phyloP scores from a whole-genome alignment of 2,888 invertebrate genomes.

The Phalera bucephala region DNA sequence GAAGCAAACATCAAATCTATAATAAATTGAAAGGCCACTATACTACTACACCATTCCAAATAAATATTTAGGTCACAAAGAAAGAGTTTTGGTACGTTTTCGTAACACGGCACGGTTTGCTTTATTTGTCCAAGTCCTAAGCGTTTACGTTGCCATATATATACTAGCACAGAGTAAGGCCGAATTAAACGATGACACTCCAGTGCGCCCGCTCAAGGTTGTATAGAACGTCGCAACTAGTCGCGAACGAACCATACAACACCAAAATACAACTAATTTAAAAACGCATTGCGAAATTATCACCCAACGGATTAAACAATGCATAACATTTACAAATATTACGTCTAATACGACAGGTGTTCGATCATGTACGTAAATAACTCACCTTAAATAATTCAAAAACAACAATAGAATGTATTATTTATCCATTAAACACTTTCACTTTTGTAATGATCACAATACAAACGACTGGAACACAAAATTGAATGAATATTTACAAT shows the following conservation, averaged over 20 bases:
- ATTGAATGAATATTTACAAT: slow-evolving; percentile 55
- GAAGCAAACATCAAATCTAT: too few species aligned
- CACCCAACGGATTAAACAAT: slow-evolving; percentile 28
- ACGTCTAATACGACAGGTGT: slow-evolving; percentile 35
- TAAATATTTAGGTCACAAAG: too few species aligned
- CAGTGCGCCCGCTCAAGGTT: slow-evolving; percentile 52
- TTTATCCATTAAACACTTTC: slow-evolving; percentile 60
- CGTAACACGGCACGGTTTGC: slow-evolving; percentile 10
- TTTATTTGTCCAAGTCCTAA: slow-evolving; percentile 10
- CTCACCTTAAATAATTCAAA: slow-evolving; percentile 51
- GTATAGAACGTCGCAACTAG: slow-evolving; percentile 43
- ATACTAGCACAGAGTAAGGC: slow-evolving; percentile 40
- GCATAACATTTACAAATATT: slow-evolving; percentile 31
- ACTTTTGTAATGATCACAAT: slow-evolving; percentile 36
- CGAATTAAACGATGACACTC: slow-evolving; percentile 58
- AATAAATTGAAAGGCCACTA: too few species aligned
- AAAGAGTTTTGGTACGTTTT: neutral
- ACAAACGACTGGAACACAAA: slow-evolving; percentile 31
- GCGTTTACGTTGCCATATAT: slow-evolving; percentile 23
- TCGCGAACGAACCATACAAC: slow-evolving; percentile 25
- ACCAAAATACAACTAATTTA: slow-evolving; percentile 18
- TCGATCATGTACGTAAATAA: slow-evolving; percentile 31
- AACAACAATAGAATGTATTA: slow-evolving; percentile 20
- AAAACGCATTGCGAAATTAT: slow-evolving; percentile 30
- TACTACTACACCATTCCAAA: too few species aligned